phyloP scores from a whole-genome alignment of 2,888 invertebrate genomes.

The Plemyria rubiginata region DNA sequence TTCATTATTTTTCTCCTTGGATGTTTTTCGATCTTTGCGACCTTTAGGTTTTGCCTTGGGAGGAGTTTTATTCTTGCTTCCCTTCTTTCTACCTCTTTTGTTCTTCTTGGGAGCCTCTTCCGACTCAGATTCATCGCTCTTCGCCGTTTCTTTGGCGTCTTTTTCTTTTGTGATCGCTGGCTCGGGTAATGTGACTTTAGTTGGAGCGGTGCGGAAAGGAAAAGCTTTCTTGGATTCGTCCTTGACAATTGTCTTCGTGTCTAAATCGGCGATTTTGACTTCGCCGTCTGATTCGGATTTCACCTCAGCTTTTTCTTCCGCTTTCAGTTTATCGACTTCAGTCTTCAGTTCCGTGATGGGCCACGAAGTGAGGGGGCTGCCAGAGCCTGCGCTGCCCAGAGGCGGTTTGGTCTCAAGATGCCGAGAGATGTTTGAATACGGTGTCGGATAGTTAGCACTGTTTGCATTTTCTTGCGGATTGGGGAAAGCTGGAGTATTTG shows the following conservation, averaged over 20 bases:
- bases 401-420: slow-evolving; percentile 74
- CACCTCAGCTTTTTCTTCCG: slow-evolving; percentile 75
- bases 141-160: slow-evolving; percentile 51
- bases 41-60: slow-evolving; percentile 73
- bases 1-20: slow-evolving; percentile 82
- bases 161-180: slow-evolving; percentile 51
- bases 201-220: slow-evolving; percentile 45
- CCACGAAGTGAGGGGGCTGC: slow-evolving; percentile 74
- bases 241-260: slow-evolving; percentile 77
- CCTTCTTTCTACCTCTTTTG: slow-evolving; percentile 64
- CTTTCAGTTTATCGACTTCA: slow-evolving; percentile 74
- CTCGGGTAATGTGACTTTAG: slow-evolving; percentile 49
- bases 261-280: slow-evolving; percentile 80
- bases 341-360: slow-evolving; percentile 77
- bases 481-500: slow-evolving; percentile 57
- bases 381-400: slow-evolving; percentile 68
- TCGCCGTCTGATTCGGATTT: slow-evolving; percentile 83
- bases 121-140: slow-evolving; percentile 65
- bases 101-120: slow-evolving; percentile 67
- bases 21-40: slow-evolving; percentile 75
- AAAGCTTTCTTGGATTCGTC: slow-evolving; percentile 63
- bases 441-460: slow-evolving; percentile 60
- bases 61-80: slow-evolving; percentile 66
- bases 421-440: slow-evolving; percentile 64
- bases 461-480: slow-evolving; percentile 55